Evolutionary conservation across 2,888 invertebrate genomes (phyloP).

Genomic region (Lasiommata megera): DNA sequence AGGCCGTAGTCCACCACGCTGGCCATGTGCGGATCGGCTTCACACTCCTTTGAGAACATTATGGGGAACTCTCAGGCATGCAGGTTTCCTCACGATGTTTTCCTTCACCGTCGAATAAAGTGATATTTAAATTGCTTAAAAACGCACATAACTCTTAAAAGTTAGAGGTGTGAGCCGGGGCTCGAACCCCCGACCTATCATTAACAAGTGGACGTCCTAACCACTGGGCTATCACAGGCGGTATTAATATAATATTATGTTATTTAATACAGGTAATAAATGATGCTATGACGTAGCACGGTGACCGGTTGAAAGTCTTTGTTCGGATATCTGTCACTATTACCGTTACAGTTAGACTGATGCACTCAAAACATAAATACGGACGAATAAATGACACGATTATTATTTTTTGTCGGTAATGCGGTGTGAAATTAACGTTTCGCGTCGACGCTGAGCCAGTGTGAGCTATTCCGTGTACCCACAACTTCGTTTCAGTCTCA

Average conservation of each 20-base stretch:
- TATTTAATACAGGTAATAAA: not conserved
- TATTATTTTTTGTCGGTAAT: slow-evolving; percentile 39
- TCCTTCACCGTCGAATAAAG: too few relatives aligned
- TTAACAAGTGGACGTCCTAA: too few relatives aligned
- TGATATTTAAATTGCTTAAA: too few relatives aligned
- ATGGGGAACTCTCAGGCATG: too few relatives aligned
- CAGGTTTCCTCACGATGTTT: too few relatives aligned
- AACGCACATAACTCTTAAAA: too few relatives aligned
- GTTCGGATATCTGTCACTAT: slow-evolving; percentile 11
- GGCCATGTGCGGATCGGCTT: too few relatives aligned
- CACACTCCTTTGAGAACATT: too few relatives aligned
- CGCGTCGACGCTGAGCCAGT: slow-evolving; percentile 8
- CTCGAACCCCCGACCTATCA: too few relatives aligned
- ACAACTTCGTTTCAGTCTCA: not conserved
- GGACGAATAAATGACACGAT: slow-evolving; percentile 39
- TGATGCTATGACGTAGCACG: not conserved
- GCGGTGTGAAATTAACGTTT: slow-evolving; percentile 50
- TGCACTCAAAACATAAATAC: slow-evolving; percentile 42
- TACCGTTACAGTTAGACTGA: slow-evolving; percentile 35
- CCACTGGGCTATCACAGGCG: too few relatives aligned
- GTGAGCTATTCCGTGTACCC: not conserved
- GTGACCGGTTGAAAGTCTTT: slow-evolving; percentile 4
- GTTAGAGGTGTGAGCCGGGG: too few relatives aligned
- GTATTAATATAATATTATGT: not conserved
- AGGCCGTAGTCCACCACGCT: too few relatives aligned